Conservation (phyloP, 2,888 invertebrate genomes). For the Piscicola geometra region DNA sequence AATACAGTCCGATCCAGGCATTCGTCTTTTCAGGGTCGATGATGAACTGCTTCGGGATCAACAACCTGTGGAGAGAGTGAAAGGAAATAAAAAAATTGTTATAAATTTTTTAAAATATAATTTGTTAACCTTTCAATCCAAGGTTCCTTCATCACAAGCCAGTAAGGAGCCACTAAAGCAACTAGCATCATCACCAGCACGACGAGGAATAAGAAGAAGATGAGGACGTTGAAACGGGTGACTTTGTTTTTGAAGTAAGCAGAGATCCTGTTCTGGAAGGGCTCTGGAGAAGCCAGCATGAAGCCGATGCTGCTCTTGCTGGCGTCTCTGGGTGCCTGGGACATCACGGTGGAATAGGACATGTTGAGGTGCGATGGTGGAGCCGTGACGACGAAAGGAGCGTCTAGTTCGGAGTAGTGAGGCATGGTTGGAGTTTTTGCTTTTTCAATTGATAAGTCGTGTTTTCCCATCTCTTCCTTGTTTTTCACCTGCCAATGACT, state of each 20-base stretch:
- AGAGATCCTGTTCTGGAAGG: not conserved
- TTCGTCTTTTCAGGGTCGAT: slow-evolving; percentile 23
- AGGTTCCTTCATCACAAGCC: slow-evolving; percentile 23
- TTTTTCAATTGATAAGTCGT: not conserved
- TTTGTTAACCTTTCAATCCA: slow-evolving; percentile 27
- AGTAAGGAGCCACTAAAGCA: slow-evolving; percentile 17
- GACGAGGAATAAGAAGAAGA: slow-evolving; percentile 11
- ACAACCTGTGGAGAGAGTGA: not conserved
- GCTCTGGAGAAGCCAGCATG: slow-evolving; percentile 19
- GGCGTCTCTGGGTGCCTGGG: not conserved
- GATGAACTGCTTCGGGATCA: slow-evolving; percentile 24
- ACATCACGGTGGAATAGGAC: not conserved
- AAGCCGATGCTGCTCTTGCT: slow-evolving; percentile 17
- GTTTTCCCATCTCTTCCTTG: not conserved
- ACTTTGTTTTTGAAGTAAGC: not conserved
- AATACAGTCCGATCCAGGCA: slow-evolving; percentile 30
- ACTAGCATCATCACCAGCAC: slow-evolving; percentile 10
- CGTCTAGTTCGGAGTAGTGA: not conserved
- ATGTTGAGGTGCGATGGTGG: not conserved
- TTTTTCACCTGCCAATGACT: not conserved
- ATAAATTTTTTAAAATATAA: no score
- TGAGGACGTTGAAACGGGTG: slow-evolving; percentile 3
- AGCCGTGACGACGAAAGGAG: not conserved
- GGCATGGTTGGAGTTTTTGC: not conserved
- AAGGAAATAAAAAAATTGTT: no score